Evolutionary conservation across 1,140 invertebrate genomes (phyloP).

Genomic region (Sycophaga agraensis): DNA sequence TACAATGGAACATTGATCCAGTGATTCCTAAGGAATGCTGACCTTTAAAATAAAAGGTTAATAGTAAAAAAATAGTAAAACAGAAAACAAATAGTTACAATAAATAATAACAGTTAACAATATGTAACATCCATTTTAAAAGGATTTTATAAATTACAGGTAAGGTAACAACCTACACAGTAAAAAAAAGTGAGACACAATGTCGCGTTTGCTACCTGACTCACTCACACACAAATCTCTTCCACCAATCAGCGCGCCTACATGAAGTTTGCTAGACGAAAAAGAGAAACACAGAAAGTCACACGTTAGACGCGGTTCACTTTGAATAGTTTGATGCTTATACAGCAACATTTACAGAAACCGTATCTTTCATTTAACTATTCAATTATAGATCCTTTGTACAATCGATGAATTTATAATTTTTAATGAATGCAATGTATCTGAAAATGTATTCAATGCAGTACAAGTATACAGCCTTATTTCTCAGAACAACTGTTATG

Average conservation of each 20-base stretch:
- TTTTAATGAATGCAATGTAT: too few species aligned
- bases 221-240: constrained; percentile 59
- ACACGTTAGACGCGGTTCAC: constrained; percentile 44
- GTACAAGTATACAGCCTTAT: too few species aligned
- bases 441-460: too few species aligned
- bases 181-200: constrained; percentile 41
- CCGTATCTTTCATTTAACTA: too few species aligned
- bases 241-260: constrained; percentile 63
- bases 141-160: constrained; percentile 5
- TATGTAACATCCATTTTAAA: constrained; percentile 21
- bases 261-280: constrained; percentile 71
- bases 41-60: constrained; percentile 6
- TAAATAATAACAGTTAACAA: constrained; percentile 13
- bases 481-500: too few species aligned
- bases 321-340: constrained; percentile 1
- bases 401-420: too few species aligned
- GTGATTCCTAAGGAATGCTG: constrained; percentile 40
- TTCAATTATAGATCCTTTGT: too few species aligned
- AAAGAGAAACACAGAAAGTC: constrained; percentile 53
- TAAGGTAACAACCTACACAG: constrained; percentile 26
- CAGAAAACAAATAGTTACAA: background rate
- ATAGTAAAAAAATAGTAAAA: background rate
- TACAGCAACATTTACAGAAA: too few species aligned
- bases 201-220: constrained; percentile 56
- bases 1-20: constrained; percentile 33